Base-by-base conservation (phyloP, 2,888 invertebrate genomes). In the Dorcus hopei region DNA sequence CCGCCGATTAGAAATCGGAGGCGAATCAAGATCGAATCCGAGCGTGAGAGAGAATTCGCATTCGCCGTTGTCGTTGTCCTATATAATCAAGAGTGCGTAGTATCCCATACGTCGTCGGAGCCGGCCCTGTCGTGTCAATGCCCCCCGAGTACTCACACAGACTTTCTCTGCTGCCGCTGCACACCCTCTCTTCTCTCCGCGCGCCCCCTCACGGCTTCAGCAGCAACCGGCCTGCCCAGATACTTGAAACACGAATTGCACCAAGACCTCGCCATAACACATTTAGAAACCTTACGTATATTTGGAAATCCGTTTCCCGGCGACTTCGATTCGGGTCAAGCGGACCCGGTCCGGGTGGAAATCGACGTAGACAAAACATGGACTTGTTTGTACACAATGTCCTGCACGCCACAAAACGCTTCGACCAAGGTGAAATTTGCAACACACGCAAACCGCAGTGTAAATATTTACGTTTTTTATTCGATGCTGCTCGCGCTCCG, bases 121-220 rank as follows among this genome's bases (percentile, higher is more conserved):
- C 57, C 57, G 57, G 57, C 50, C 57, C 57, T 57, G 57, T 38
- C 47, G 45, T 51, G 57, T 57, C 57, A 57, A 57, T 50, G 57
- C 43, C 57, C 57, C 52, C 57, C 14, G 51, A 57, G 47, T 52
- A 52, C 57, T 57, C 52, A 45, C 26, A 33, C 56, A 57, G 57
- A 57, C 57, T 57, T 57, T 57, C 57, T 57, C 57, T 57, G 57
- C 50, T 50, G 52, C 43, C 54, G 48, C 50, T 54, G 23, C 48
- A 47, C 26, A 40, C 9, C 41, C 52, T 48, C 16, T 38, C 50
- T 40, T 45, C 33, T 40, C 48, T 47, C 57, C 38, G 47, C 33
- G 39, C 16, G 40, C 49, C 38, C 45, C 53, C 53, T 33, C 26
- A 33, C 26, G 45, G 38, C 42, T 19, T 38, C 38, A 14, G 43